Evolutionary conservation across 2,113 vertebrate species (phyloP), one percentile per base, ranked within the genome.

Genomic region (Thermophis baileyi): DNA sequence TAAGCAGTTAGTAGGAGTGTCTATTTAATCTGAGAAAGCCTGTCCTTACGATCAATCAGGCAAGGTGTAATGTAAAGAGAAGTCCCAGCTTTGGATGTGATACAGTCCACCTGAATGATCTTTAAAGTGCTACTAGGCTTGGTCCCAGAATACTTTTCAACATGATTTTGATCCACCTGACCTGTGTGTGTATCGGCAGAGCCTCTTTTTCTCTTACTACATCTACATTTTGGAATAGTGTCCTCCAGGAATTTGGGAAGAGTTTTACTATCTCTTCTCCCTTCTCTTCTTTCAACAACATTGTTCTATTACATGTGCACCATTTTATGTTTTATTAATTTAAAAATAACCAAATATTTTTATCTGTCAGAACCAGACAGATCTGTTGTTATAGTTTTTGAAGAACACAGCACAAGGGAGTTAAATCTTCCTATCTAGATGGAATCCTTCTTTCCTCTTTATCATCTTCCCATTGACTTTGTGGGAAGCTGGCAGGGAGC

Each of bases 361-460:
- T 20, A 27, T 22, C 88, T 57, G 69, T 46, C 88, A 88, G 95
- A 92, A 51, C 0, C 49, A 89, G 87, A 44, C 93, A 94, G 93
- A 93, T 90, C 46, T 92, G 54, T 90, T 55, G 69, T 91, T 95
- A 35, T 89, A 85, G 93, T 93, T 44, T 35, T 92, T 55, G 46
- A 92, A 95, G 93, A 93, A 89, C 30, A 86, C 81, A 85, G 74
- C 94, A 93, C 90, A 54, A 49, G 20, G 25, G 30, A 90, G 94
- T 91, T 94, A 95, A 95, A 90, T 55, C 93, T 91, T 94, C 94
- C 91, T 90, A 51, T 94, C 92, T 27, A 87, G n/a, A 92, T 40
- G 55, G 74, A 90, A 92, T 90, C 92, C 92, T 92, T 93, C 92
- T 95, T 91, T 93, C 74, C 94, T 88, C 27, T 11, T 63, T 63